phyloP scores from a whole-genome alignment of 2,797 vertebrate genomes.

The Lophotriccus pileatus region DNA sequence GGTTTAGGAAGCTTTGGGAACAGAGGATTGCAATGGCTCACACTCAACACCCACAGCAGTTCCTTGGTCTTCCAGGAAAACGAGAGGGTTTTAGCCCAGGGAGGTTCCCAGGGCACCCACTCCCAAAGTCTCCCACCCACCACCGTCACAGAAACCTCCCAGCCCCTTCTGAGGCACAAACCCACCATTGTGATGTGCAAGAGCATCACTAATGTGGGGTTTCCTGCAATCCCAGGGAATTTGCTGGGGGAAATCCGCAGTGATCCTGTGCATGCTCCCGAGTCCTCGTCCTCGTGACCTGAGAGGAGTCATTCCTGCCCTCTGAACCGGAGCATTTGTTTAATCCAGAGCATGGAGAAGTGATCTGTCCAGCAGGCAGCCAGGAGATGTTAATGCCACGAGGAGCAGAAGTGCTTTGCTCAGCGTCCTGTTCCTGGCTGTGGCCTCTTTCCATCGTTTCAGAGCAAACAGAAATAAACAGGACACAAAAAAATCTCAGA shows the following conservation, averaged over 20 bases:
- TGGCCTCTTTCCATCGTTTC: background rate
- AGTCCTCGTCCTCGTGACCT: background rate
- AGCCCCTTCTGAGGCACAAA: background rate
- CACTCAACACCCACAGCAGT: fast-evolving
- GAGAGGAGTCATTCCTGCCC: background rate
- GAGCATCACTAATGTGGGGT: background rate
- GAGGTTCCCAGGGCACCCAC: background rate
- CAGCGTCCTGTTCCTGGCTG: slow-evolving; percentile 7
- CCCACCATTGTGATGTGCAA: background rate
- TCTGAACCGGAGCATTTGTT: background rate
- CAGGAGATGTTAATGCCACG: background rate
- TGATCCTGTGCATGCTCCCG: background rate
- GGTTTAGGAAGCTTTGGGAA: background rate
- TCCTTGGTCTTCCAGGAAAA: background rate
- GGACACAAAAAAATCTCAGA: background rate
- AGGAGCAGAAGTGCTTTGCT: slow-evolving; percentile 6
- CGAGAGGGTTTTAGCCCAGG: background rate
- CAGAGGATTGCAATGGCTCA: background rate
- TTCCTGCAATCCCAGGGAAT: background rate
- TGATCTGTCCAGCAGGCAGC: slow-evolving; percentile 30
- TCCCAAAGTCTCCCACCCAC: fast-evolving
- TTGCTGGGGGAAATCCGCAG: background rate
- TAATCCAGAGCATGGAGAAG: background rate
- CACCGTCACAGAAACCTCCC: background rate
- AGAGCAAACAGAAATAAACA: background rate